These are phyloP conservation scores for Galerucella pusilla DNA, from an alignment of 2,888 invertebrate species.

Conservation along the genomic window DNA sequence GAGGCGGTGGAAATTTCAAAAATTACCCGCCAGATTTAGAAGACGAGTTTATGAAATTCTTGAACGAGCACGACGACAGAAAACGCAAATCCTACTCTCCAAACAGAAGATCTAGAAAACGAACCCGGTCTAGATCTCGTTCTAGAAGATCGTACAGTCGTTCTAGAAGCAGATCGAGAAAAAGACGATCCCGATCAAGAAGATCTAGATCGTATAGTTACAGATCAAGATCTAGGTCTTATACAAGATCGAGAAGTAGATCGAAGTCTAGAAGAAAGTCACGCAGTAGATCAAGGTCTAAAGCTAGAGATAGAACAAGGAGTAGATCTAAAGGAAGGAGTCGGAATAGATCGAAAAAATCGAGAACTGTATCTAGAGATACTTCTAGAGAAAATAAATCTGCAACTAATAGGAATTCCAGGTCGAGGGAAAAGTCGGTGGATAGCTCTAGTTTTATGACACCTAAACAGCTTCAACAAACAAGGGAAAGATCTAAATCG, in stretches of 20 bases:
- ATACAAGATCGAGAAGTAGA: conserved; percentile 44
- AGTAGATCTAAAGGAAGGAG: conserved; percentile 21
- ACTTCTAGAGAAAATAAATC: conserved; percentile 31
- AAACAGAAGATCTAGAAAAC: conserved; percentile 15
- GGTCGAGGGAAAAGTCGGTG: conserved; percentile 53
- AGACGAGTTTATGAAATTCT: conserved; percentile 68
- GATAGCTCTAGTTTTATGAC: conserved; percentile 62
- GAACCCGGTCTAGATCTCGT: conserved; percentile 27
- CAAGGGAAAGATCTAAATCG: conserved; percentile 66
- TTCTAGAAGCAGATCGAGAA: conserved; percentile 52
- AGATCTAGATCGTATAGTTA: conserved; percentile 55
- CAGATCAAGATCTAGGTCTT: conserved; percentile 46
- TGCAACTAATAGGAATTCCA: conserved; percentile 35
- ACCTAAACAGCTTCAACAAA: conserved; percentile 56
- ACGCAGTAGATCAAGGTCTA: conserved; percentile 28
- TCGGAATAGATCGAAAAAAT: neutral
- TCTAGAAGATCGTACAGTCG: conserved; percentile 46
- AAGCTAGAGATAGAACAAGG: conserved; percentile 34
- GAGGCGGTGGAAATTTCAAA: conserved; percentile 45
- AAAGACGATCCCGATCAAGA: conserved; percentile 41
- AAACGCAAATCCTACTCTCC: conserved; percentile 26
- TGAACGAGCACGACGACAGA: conserved; percentile 62
- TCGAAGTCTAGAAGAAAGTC: conserved; percentile 50
- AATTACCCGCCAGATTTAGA: conserved; percentile 56
- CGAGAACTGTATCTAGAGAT: neutral